Evolutionary conservation across 2,888 invertebrate genomes (phyloP), one percentile per base, ranked within the genome.

Genomic region (Dorcus parallelipipedus): DNA sequence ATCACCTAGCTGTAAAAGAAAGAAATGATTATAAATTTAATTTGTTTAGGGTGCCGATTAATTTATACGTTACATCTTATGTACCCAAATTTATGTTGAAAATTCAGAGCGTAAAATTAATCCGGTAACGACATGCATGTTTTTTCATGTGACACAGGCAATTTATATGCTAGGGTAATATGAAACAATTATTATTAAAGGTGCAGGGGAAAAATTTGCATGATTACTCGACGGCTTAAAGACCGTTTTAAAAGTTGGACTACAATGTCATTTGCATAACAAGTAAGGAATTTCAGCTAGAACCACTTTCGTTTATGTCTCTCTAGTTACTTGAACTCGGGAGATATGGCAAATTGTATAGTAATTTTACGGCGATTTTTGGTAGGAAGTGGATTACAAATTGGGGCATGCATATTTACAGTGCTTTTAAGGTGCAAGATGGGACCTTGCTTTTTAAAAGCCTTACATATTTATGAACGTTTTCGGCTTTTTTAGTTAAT

Each of bases 1-100:
- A 78, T 95, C 93, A 54, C 96, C 96, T 66, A 96, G 84, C 96
- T 96, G 83, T 64, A 87, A 86, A 69, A 78, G 76, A 75, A 68
- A 66, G 63, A 61, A 33, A 50, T n/a, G 2, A 38, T 52, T 23
- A 43, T 14, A 41, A 1, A 33, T 33, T 33, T 33, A 33, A 33
- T 33, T 33, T 33, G 7, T 33, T 33, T 33, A 33, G 4, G 26
- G 26, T 33, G 26, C 3, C 26, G 26, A 33, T 33, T 33, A 33
- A 33, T 33, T 14, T 33, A 33, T 33, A 33, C 5, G 26, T 6
- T 33, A 4, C 26, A 6, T 33, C 7, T 33, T 33, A 7, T 33
- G 26, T 33, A 33, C 6, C 1, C 6, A 33, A 33, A 33, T 33
- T 33, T 33, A 33, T 33, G 26, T 33, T 33, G 3, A 6, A 33